Evolutionary conservation across 2,797 vertebrate species (phyloP), one percentile per base, ranked within the genome.

Genomic region (Masticophis lateralis): DNA sequence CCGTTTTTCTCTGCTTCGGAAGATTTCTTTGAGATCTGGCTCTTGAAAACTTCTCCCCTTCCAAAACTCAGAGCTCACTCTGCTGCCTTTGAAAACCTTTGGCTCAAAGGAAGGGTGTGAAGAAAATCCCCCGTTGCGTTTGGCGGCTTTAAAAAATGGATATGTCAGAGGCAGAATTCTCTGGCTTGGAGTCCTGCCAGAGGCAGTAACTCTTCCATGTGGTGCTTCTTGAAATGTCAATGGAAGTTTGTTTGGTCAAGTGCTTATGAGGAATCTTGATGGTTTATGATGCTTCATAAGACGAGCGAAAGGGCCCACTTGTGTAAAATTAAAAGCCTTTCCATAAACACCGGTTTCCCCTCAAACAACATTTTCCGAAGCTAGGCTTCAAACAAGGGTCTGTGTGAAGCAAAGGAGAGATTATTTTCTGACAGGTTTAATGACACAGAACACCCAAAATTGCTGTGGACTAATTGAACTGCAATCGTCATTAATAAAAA

Each of bases 401-500:
- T 86, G 94, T 92, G 57, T 16, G 59, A 59, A 88, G 87, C 94
- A 88, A 93, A 92, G 47, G 59, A 56, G 32, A 16, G 1, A 93
- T 96, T 95, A 59, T 95, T 95, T 96, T 96, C 87, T 1, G 1
- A 95, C 92, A 95, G 95, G 91, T 96, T 93, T 94, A 94, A 63
- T 18, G 91, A 51, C 92, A 91, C 0, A 28, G 91, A 96, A 94
- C 7, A 10, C 94, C 88, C 8, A 94, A 94, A 93, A 95, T 91
- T 69, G 88, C 79, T 87, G 88, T 6, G 0, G 92, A 94, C 66
- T 94, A 94, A 95, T 92, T 91, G 95, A 92, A 94, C 95, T 3
- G 0, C 61, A 94, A 93, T 93, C 90, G 91, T 94, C 93, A 93
- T 96, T 96, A 95, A 96, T 96, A 94, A 96, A 96, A 94, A 96